These are phyloP conservation scores for Cheilosia pagana DNA, from an alignment of 2,888 invertebrate species.

Conservation along the genomic window DNA sequence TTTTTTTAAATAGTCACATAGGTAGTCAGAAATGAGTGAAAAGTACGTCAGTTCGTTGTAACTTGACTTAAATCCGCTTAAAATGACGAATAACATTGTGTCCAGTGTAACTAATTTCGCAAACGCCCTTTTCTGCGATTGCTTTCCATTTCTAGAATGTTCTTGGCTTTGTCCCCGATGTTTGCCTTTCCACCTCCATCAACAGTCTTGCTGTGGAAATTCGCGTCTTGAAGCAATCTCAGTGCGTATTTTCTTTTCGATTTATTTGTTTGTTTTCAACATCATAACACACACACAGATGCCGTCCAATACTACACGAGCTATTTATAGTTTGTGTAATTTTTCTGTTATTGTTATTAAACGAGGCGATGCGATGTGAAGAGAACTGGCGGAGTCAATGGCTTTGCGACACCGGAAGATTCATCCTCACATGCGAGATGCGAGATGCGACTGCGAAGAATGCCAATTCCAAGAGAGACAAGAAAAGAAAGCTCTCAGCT, in stretches of 20 bases:
- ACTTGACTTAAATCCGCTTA: no score
- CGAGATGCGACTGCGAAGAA: constrained; percentile 18
- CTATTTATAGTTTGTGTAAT: constrained; percentile 54
- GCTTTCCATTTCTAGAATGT: no score
- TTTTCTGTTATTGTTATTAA: constrained; percentile 54
- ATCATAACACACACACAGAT: constrained; percentile 15
- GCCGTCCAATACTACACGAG: neutral
- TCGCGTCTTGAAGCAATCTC: no score
- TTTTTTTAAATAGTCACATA: no score
- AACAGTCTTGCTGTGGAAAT: no score
- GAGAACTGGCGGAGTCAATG: constrained; percentile 46
- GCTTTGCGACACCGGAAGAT: constrained; percentile 56
- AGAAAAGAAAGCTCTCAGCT: neutral
- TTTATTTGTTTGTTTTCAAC: constrained; percentile 15
- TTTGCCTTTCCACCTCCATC: no score
- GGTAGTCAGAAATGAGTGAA: no score
- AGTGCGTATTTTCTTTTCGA: neutral
- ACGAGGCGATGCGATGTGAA: neutral
- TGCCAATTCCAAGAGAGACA: neutral
- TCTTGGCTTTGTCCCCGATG: no score
- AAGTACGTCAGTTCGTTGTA: no score
- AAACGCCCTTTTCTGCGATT: no score
- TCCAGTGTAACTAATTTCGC: no score
- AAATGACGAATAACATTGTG: no score
- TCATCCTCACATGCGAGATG: constrained; percentile 43